phyloP scores from a whole-genome alignment of 2,113 vertebrate genomes.

The Xenopus tropicalis region DNA sequence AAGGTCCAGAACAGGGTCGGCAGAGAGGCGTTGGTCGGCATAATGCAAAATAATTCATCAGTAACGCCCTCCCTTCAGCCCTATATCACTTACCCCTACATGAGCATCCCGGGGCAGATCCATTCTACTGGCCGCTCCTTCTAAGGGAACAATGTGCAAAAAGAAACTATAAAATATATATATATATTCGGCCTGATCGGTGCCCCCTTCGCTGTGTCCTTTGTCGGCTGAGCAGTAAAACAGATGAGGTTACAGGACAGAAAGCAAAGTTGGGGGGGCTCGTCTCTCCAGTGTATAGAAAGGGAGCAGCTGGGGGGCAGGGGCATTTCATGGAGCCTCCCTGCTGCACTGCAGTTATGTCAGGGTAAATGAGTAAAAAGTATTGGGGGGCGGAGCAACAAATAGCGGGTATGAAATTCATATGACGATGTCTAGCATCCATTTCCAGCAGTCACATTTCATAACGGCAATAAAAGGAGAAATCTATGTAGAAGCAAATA shows the following conservation, averaged over 20 bases:
- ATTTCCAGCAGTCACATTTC: too few species aligned
- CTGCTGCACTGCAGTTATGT: too few species aligned
- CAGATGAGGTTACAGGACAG: not conserved
- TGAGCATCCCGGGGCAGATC: not conserved
- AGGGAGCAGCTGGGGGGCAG: not conserved
- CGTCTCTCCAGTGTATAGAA: slow-evolving; percentile 1
- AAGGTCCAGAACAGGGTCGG: not conserved
- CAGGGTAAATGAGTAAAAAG: too few species aligned
- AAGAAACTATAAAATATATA: not conserved
- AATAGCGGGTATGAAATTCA: too few species aligned
- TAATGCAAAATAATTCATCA: not conserved
- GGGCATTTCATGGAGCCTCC: too few species aligned
- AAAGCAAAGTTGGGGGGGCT: not conserved
- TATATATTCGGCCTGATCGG: not conserved
- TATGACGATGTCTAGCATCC: too few species aligned
- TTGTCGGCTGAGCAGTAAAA: not conserved
- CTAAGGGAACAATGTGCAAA: not conserved
- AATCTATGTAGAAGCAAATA: too few species aligned
- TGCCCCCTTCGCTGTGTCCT: not conserved
- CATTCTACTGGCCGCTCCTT: too few species aligned
- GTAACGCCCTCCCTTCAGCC: not conserved
- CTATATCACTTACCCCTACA: not conserved
- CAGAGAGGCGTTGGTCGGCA: not conserved
- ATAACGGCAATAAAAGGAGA: too few species aligned
- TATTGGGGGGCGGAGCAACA: too few species aligned